These are phyloP conservation scores for Cichlasoma orientale DNA, from an alignment of 2,797 vertebrate genomes.

Conservation along the genomic window DNA sequence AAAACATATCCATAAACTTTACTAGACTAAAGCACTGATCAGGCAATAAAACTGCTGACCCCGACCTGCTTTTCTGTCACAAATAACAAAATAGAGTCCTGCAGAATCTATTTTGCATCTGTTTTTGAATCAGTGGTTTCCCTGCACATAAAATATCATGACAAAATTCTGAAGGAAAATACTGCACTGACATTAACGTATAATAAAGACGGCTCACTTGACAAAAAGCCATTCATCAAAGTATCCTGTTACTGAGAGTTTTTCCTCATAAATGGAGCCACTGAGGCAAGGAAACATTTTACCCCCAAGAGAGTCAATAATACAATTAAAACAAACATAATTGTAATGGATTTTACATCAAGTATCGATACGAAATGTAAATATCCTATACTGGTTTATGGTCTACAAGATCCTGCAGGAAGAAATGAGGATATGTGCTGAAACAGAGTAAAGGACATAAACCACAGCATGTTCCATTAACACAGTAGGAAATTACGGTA, in stretches of 20 bases:
- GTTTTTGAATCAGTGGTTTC: too few species aligned
- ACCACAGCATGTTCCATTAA: constrained; percentile 48
- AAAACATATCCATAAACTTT: neutral
- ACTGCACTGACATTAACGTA: neutral
- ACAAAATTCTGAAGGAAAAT: too few species aligned
- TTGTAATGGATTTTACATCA: neutral
- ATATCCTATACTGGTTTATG: neutral
- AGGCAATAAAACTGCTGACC: neutral
- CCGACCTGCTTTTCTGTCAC: neutral
- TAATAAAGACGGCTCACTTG: neutral
- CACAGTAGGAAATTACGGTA: constrained; percentile 5
- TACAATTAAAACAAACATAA: neutral
- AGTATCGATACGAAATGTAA: neutral
- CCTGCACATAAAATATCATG: too few species aligned
- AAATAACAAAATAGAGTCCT: too few species aligned
- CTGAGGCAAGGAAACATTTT: neutral
- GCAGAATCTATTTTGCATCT: too few species aligned
- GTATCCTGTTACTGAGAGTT: neutral
- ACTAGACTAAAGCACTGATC: neutral
- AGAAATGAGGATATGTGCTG: neutral
- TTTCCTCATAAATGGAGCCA: neutral
- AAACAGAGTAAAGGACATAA: constrained; percentile 20
- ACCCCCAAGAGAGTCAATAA: neutral
- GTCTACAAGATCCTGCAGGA: neutral
- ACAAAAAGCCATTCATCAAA: neutral